Conservation (phyloP, 2,888 invertebrate species). For the Acheta domesticus region DNA sequence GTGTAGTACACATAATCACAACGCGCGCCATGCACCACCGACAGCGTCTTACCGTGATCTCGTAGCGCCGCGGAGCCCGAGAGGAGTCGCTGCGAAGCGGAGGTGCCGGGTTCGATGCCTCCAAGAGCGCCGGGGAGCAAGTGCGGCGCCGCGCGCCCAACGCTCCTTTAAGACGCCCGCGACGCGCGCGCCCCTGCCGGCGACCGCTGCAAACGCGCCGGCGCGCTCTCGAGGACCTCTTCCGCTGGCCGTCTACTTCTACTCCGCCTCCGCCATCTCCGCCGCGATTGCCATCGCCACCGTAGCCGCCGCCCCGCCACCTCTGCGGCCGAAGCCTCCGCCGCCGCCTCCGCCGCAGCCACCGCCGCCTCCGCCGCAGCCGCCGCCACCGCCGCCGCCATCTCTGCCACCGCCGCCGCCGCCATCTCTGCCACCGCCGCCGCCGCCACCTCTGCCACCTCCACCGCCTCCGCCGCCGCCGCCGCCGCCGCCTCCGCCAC, state of each 20-base stretch:
- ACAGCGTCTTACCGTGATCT: no score
- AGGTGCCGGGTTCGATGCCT: background rate
- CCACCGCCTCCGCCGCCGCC: no score
- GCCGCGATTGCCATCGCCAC: background rate
- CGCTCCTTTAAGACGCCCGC: background rate
- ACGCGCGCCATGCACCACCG: no score
- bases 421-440: no score
- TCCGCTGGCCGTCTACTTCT: background rate
- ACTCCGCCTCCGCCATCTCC: background rate
- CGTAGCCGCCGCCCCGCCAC: background rate
- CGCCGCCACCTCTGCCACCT: no score
- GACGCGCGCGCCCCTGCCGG: background rate
- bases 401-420: no score
- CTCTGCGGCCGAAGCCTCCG: background rate
- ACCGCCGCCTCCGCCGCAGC: no score
- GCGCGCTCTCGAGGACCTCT: background rate
- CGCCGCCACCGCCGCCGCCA: no score
- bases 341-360: no score
- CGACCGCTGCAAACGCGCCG: background rate
- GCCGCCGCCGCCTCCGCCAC: no score
- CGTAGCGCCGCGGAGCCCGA: no score
- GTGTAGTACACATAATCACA: no score
- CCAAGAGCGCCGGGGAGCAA: background rate
- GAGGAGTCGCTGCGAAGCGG: constrained; percentile 2
- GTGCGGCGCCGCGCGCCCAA: background rate